A percentile compares a stretch with the other conserved stretches of the same genome.
phyloP scores from a whole-genome alignment of 2,797 vertebrate species.

The Thamnophis elegans region DNA sequence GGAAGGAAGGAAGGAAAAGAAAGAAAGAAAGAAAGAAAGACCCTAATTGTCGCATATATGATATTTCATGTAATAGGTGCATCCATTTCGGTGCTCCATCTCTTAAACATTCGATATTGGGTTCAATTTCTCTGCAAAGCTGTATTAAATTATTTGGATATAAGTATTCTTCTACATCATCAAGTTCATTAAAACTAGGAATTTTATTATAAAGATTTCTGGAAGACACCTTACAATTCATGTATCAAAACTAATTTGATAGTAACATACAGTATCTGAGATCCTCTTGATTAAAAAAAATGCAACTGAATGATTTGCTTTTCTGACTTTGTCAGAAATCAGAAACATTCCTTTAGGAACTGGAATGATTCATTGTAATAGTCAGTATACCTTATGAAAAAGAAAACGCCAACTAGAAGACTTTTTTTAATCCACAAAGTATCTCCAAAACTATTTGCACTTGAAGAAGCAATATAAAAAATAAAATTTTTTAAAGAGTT shows the following conservation, averaged over 20 bases:
- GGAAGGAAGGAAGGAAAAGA: too few relatives aligned
- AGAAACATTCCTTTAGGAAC: neutral
- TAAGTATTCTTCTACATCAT: neutral
- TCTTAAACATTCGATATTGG: neutral
- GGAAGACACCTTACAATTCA: neutral
- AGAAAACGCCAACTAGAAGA: neutral
- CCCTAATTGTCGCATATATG: neutral
- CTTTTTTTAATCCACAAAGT: neutral
- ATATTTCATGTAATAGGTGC: neutral
- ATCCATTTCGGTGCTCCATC: neutral
- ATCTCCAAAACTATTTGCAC: neutral
- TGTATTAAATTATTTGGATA: neutral
- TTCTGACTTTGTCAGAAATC: neutral
- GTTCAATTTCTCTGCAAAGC: neutral
- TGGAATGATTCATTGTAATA: neutral
- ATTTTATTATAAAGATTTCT: neutral
- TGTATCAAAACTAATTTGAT: neutral
- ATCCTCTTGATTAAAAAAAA: neutral
- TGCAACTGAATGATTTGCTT: neutral
- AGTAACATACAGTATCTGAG: neutral
- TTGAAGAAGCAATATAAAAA: slow-evolving; percentile 26
- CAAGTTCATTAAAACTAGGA: neutral
- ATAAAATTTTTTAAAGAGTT: slow-evolving; percentile 10
- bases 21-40: too few relatives aligned
- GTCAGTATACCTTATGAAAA: neutral